Conservation (phyloP, 2,113 vertebrate species). For the Sterna hirundo region DNA sequence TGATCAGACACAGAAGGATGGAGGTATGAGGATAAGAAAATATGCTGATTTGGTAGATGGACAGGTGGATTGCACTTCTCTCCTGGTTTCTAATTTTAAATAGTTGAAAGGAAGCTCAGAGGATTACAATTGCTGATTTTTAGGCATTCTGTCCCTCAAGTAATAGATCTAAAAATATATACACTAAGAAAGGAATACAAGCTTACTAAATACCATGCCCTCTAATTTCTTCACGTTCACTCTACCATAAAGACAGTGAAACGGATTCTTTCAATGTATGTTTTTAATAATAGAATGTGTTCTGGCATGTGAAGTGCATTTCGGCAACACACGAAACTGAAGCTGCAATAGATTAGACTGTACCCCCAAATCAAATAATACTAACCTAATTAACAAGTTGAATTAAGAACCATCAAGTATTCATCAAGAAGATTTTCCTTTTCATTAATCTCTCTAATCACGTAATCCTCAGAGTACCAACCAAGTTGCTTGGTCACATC, state of each 20-base stretch:
- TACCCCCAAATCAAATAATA: conserved; percentile 1
- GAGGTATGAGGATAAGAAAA: background rate
- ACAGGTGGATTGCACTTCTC: background rate
- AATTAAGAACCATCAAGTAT: conserved; percentile 37
- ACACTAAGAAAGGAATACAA: background rate
- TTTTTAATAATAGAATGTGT: background rate
- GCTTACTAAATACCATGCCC: background rate
- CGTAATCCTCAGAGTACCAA: background rate
- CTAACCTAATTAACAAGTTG: conserved; percentile 42
- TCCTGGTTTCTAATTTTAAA: background rate
- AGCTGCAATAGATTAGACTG: background rate
- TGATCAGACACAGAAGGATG: background rate
- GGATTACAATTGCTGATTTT: background rate
- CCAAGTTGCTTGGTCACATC: conserved; percentile 5
- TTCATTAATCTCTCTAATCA: conserved; percentile 48
- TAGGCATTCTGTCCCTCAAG: background rate
- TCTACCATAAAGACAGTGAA: background rate
- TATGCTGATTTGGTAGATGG: background rate
- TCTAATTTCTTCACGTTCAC: background rate
- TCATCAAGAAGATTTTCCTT: conserved; percentile 33
- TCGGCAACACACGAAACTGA: background rate
- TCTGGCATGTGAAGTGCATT: background rate
- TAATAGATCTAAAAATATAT: background rate
- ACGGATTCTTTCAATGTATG: background rate
- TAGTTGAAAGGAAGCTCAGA: background rate